Base-by-base conservation (phyloP, 2,797 vertebrate species). In the Galago senegalensis region DNA sequence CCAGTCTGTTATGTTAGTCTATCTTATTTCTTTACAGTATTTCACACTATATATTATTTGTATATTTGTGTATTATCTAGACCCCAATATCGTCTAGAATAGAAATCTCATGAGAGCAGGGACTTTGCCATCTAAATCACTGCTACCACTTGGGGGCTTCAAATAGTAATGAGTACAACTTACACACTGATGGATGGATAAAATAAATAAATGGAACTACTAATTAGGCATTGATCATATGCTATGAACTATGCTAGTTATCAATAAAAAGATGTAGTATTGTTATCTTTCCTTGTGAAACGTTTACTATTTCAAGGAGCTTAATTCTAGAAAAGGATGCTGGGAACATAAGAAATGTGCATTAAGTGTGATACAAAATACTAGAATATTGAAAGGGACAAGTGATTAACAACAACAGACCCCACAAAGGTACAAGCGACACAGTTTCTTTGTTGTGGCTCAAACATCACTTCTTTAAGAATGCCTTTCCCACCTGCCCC, bases 201-300 rank as follows among this genome's bases (percentile, higher is more conserved):
- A 81, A 65, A 65, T 16, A 37, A 81, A 65, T n/a, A 84, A 87
- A 70, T 58, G n/a, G 84, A 75, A 56, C 2, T 73, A 49, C n/a
- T 85, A 43, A 61, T 61, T 73, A 91, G n/a, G 40, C 14, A 69
- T 70, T 93, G 58, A 20, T 13, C 2, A 7, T 29, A 83, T 23
- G 31, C 60, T 46, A 84, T 56, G 5, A 73, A 73, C 27, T 49
- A 14, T 53, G 31, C 27, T 46, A 94, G 84, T 79, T 83, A 49
- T 61, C 63, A 69, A 69, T 69, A 79, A 83, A 87, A 23, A 81
- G 29, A 83, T 79, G 72, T 17, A 31, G 61, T 11, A 79, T 21
- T 79, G 67, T 58, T 60, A 53, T 16, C 34, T 85, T 67, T 63
- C 29, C 75, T 86, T 70, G 85, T 16, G 25, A 89, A 82, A 29